Conservation (phyloP, 2,797 vertebrate species). For the Bradypodion ventrale region DNA sequence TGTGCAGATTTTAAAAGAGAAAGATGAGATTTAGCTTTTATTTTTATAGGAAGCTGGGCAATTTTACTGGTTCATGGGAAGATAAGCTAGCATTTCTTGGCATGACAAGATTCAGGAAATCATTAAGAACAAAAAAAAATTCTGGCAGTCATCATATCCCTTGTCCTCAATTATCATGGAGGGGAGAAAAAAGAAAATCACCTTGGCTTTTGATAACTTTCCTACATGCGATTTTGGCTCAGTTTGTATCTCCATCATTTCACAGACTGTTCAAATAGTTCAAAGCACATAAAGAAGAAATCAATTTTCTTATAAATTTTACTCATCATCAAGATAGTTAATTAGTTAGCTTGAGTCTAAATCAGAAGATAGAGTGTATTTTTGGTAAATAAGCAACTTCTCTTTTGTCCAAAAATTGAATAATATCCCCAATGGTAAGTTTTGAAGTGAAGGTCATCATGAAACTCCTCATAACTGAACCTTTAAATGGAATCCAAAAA, state of each 20-base stretch:
- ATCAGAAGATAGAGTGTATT: not conserved
- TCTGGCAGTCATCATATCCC: no score
- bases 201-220: not conserved
- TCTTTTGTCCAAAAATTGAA: not conserved
- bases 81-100: no score
- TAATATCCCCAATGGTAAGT: not conserved
- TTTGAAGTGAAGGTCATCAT: not conserved
- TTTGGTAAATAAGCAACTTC: not conserved
- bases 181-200: not conserved
- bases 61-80: no score
- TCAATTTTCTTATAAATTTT: not conserved
- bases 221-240: not conserved
- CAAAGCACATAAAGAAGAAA: not conserved
- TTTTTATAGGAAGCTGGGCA: no score
- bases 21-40: no score
- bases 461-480: no score
- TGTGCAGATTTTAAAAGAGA: no score
- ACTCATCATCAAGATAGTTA: not conserved
- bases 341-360: no score
- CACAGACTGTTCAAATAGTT: not conserved
- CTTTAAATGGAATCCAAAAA: no score
- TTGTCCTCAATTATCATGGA: not conserved
- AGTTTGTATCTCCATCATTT: not conserved
- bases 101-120: no score
- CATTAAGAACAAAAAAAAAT: no score